Evolutionary conservation across 2,797 vertebrate species (phyloP).

Genomic region (Bovichtus diacanthus): DNA sequence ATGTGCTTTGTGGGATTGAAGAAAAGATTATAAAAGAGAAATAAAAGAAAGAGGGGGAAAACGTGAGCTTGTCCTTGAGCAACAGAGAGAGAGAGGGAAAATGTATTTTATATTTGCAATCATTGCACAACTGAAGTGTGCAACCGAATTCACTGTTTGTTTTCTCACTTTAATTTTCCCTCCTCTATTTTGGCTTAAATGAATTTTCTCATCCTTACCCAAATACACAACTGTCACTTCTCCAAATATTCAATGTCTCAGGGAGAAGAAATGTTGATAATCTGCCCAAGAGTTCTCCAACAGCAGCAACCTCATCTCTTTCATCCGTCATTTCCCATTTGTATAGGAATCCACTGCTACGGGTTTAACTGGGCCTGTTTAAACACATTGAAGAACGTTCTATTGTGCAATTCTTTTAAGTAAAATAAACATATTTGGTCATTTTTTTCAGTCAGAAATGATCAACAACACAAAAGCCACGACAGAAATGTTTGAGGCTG

Average conservation of each 20-base stretch:
- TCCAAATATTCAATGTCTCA: slow-evolving; percentile 72
- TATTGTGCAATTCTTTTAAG: slow-evolving; percentile 37
- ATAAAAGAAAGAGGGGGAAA: slow-evolving; percentile 35
- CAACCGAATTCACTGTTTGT: slow-evolving; percentile 66
- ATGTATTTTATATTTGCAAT: slow-evolving; percentile 63
- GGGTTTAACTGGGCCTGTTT: slow-evolving; percentile 45
- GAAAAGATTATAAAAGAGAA: slow-evolving; percentile 28
- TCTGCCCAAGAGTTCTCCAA: slow-evolving; percentile 68
- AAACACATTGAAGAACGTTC: slow-evolving; percentile 42
- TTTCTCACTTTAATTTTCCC: slow-evolving; percentile 68
- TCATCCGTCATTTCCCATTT: slow-evolving; percentile 70
- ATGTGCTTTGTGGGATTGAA: slow-evolving; percentile 37
- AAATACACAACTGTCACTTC: slow-evolving; percentile 77
- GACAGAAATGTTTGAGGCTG: slow-evolving; percentile 34
- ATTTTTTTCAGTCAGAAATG: slow-evolving; percentile 31
- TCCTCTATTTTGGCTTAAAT: slow-evolving; percentile 70
- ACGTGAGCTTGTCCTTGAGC: slow-evolving; percentile 56
- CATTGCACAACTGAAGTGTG: slow-evolving; percentile 62
- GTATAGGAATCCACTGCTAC: slow-evolving; percentile 43
- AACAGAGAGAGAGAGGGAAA: slow-evolving; percentile 48
- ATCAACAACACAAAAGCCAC: slow-evolving; percentile 37
- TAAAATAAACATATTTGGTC: slow-evolving; percentile 50
- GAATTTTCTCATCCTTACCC: slow-evolving; percentile 70
- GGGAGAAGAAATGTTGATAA: slow-evolving; percentile 69
- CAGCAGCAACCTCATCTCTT: slow-evolving; percentile 65